Evolutionary conservation across 2,888 invertebrate genomes (phyloP).

Genomic region (Drosophila engyochracea): DNA sequence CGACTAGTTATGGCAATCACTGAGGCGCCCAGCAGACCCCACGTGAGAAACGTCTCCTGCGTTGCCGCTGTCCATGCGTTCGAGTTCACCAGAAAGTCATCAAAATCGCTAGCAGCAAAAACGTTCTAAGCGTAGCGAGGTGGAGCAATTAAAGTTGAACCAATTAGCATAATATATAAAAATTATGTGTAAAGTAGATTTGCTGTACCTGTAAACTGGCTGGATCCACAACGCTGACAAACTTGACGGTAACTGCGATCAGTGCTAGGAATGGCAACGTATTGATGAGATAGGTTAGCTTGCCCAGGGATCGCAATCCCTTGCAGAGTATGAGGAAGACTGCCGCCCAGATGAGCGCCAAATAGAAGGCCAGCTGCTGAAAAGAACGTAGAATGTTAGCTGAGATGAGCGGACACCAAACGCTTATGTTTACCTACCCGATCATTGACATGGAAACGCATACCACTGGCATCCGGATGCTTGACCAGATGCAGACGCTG

Average conservation of each 20-base stretch:
- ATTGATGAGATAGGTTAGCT: constrained; percentile 90
- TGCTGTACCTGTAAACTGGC: constrained; percentile 74
- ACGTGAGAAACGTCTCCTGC: constrained; percentile 92
- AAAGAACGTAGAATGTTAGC: constrained; percentile 48
- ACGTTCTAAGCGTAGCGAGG: constrained; percentile 87
- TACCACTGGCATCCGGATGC: constrained; percentile 77
- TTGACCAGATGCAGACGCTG: constrained; percentile 86
- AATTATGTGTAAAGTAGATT: neutral
- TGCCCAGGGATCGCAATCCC: constrained; percentile 88
- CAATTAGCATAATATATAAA: neutral
- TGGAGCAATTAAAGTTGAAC: neutral
- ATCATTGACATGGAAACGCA: constrained; percentile 83
- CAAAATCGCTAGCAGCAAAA: constrained; percentile 93
- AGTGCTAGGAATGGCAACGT: constrained; percentile 91
- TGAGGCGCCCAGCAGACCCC: constrained; percentile 90
- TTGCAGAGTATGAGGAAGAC: constrained; percentile 95
- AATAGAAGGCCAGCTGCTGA: constrained; percentile 95
- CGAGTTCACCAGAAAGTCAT: constrained; percentile 93
- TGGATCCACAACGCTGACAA: constrained; percentile 79
- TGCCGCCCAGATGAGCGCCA: constrained; percentile 96
- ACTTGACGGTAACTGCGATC: constrained; percentile 77
- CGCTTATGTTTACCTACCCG: constrained; percentile 71
- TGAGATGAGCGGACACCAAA: neutral
- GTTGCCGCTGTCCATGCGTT: constrained; percentile 96
- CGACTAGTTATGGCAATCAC: constrained; percentile 84